These are phyloP conservation scores for Ceyx melanurus DNA, from an alignment of 2,113 vertebrate species.

Conservation along the genomic window DNA sequence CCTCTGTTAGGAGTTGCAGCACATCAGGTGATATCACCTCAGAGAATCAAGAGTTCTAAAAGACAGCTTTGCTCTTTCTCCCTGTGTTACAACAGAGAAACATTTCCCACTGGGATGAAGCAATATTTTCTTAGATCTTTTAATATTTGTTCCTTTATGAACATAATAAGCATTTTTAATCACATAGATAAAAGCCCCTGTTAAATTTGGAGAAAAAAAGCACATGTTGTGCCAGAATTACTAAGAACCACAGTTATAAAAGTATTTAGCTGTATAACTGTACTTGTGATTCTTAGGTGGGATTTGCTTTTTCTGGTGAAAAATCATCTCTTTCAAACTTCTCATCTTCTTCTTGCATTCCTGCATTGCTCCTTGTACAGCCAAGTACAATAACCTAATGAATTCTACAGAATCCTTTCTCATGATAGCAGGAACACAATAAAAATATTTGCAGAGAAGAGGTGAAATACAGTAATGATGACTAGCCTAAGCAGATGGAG, in stretches of 20 bases:
- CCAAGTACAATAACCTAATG: constrained; percentile 6
- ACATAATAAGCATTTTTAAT: background rate
- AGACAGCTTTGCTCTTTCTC: background rate
- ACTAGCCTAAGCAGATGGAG: background rate
- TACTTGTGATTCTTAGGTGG: background rate
- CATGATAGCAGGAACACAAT: background rate
- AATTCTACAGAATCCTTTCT: background rate
- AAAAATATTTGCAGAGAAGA: constrained; percentile 1
- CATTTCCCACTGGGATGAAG: background rate
- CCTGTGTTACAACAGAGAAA: background rate
- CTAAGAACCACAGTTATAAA: background rate
- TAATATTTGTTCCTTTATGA: background rate
- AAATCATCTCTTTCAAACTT: background rate
- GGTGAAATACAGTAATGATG: background rate
- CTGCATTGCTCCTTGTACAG: background rate
- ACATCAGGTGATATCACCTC: background rate
- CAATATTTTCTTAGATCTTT: background rate
- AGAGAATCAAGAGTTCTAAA: background rate
- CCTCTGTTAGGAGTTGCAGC: background rate
- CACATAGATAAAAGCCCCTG: background rate
- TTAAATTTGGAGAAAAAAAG: background rate
- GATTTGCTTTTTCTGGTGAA: constrained; percentile 4
- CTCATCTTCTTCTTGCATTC: background rate
- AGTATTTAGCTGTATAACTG: background rate
- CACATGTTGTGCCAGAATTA: background rate